A percentile compares a stretch with the other conserved stretches of the same genome.
Evolutionary conservation across 2,113 vertebrate species (phyloP).

Genomic region (Cottus gobio): DNA sequence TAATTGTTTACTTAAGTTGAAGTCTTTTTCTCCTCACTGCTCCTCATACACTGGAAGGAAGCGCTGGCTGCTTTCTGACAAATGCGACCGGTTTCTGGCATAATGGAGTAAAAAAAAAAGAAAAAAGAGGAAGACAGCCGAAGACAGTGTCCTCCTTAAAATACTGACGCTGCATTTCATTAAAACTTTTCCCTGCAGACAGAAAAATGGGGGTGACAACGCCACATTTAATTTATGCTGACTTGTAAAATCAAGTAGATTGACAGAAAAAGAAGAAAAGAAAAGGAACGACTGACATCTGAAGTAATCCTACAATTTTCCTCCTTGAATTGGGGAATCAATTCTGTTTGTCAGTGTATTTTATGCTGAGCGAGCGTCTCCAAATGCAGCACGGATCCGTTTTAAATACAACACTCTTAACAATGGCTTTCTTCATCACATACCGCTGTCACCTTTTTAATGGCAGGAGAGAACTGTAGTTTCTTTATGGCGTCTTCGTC

Average conservation of each 20-base stretch:
- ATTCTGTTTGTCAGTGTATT: background rate
- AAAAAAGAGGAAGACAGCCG: background rate
- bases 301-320: background rate
- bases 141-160: slow-evolving; percentile 39
- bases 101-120: background rate
- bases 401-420: background rate
- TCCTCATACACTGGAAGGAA: background rate
- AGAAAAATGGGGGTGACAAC: slow-evolving; percentile 32
- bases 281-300: slow-evolving; percentile 1
- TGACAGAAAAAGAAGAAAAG: slow-evolving; percentile 16
- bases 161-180: slow-evolving; percentile 47
- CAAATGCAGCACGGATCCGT: background rate
- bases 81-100: slow-evolving; percentile 32
- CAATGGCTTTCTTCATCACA: slow-evolving; percentile 23
- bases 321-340: background rate
- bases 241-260: slow-evolving; percentile 19
- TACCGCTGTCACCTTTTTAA: slow-evolving; percentile 26
- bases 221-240: slow-evolving; percentile 12
- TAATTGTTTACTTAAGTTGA: background rate
- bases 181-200: slow-evolving; percentile 43
- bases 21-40: background rate
- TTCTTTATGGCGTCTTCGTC: slow-evolving; percentile 59
- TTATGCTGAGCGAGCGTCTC: background rate
- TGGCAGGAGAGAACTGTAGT: slow-evolving; percentile 28
- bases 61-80: background rate